Conservation (phyloP, 2,797 vertebrate genomes). For the Huso huso region DNA sequence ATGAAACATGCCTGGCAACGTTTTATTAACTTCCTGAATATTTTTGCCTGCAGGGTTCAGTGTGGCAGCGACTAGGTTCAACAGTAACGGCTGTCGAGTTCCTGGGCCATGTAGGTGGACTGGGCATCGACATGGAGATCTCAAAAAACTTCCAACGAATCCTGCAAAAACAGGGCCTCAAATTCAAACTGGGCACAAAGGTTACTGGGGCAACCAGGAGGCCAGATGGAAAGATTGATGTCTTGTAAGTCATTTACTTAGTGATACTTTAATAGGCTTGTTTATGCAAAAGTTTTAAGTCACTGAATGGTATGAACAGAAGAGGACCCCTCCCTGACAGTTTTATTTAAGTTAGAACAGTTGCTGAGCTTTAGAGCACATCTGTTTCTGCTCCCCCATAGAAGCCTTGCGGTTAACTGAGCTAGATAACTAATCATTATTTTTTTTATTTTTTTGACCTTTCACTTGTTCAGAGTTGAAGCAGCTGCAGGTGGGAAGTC, state of each 20-base stretch:
- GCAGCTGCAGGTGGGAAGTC: slow-evolving; percentile 86
- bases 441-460: not conserved
- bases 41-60: slow-evolving; percentile 73
- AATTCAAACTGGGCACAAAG: slow-evolving; percentile 93
- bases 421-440: not conserved
- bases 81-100: slow-evolving; percentile 95
- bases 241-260: slow-evolving; percentile 72
- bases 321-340: not conserved
- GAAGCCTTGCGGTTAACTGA: too few species aligned
- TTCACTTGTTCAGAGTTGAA: slow-evolving; percentile 64
- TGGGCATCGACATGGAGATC: slow-evolving; percentile 98
- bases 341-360: not conserved
- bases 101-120: slow-evolving; percentile 85
- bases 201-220: slow-evolving; percentile 84
- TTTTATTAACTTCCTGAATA: not conserved
- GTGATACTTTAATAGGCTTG: not conserved
- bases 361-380: too few species aligned
- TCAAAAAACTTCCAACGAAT: slow-evolving; percentile 96
- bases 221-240: slow-evolving; percentile 89
- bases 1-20: too few species aligned
- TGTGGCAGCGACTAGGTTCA: slow-evolving; percentile 92
- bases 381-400: too few species aligned
- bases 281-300: not conserved
- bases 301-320: not conserved
- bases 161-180: slow-evolving; percentile 93